Percentiles rank a stretch among this genome's conserved stretches.
These are phyloP conservation scores for Etheostoma spectabile DNA, from an alignment of 2,113 vertebrate species.

Conservation along the genomic window DNA sequence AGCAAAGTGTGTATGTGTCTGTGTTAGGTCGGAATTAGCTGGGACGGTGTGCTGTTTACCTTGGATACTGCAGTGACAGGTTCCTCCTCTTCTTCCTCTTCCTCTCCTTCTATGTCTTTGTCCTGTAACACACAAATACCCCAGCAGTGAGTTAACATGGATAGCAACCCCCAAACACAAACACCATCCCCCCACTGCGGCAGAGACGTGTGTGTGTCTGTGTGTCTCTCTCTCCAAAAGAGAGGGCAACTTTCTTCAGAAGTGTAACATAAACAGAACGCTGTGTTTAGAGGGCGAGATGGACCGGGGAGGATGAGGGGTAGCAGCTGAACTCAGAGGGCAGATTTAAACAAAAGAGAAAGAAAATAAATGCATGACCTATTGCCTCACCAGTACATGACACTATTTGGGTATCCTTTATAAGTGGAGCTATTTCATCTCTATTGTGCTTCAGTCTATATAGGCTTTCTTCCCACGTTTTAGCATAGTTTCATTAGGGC, in stretches of 20 bases:
- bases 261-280: constrained; percentile 50
- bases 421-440: constrained; percentile 46
- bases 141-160: constrained; percentile 53
- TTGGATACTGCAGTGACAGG: constrained; percentile 64
- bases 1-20: constrained; percentile 36
- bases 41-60: constrained; percentile 68
- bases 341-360: constrained; percentile 54
- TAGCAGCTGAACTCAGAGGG: constrained; percentile 24
- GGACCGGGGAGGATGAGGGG: constrained; percentile 15
- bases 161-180: constrained; percentile 48
- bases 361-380: constrained; percentile 53
- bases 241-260: constrained; percentile 26
- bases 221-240: constrained; percentile 30
- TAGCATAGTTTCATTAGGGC: not conserved
- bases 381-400: not conserved
- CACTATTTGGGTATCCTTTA: not conserved
- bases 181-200: constrained; percentile 22
- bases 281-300: constrained; percentile 24
- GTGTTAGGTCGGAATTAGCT: constrained; percentile 36
- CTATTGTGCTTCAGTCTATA: constrained; percentile 46
- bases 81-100: constrained; percentile 78
- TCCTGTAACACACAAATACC: constrained; percentile 65
- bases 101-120: constrained; percentile 79
- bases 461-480: not conserved
- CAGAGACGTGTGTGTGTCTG: constrained; percentile 14